A percentile compares a stretch with the other conserved stretches of the same genome.
Evolutionary conservation across 1,140 invertebrate species (phyloP).

Genomic region (Cydia pomonella): DNA sequence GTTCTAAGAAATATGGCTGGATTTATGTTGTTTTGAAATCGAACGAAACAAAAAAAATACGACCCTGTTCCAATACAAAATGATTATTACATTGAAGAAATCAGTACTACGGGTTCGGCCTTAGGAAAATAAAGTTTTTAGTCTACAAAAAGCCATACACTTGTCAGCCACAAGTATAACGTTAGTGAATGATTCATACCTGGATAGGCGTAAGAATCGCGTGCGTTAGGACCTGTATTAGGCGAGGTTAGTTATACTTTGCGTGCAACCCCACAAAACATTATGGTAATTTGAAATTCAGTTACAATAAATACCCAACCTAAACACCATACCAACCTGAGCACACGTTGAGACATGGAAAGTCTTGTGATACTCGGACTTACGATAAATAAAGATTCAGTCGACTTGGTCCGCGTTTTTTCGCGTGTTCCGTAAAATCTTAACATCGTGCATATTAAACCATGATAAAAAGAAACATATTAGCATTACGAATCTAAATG

Average conservation of each 20-base stretch:
- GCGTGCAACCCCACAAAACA: neutral
- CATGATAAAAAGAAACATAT: neutral
- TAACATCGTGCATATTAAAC: no score
- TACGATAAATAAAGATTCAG: neutral
- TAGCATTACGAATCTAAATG: neutral
- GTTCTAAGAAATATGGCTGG: no score
- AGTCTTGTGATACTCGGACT: neutral
- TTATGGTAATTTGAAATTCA: neutral
- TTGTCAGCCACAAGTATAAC: neutral
- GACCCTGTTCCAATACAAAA: no score
- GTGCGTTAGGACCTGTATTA: neutral
- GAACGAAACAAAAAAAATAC: no score
- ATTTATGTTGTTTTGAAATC: no score
- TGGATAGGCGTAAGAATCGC: constrained; percentile 1
- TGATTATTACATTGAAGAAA: no score
- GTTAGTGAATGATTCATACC: constrained; percentile 3
- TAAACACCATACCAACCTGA: neutral
- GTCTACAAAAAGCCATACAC: no score
- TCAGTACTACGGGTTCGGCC: no score
- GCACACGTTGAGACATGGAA: neutral
- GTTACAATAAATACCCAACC: neutral
- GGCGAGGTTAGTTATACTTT: neutral
- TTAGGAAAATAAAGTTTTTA: no score
- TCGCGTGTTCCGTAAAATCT: no score
- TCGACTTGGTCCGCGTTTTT: neutral